Evolutionary conservation across 2,888 invertebrate genomes (phyloP).

Genomic region (Meliscaeva auricollis): DNA sequence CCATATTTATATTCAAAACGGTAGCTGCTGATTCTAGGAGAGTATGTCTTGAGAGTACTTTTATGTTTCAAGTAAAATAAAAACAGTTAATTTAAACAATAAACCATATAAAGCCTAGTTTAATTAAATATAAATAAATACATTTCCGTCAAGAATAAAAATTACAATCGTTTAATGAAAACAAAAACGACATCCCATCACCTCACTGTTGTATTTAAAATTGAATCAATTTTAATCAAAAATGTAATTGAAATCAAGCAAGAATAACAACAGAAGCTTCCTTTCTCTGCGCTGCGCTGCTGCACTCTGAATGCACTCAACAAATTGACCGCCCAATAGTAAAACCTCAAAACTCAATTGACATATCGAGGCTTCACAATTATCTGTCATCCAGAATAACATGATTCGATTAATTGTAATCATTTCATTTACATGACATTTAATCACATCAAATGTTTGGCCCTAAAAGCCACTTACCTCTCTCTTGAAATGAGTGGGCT

Average conservation of each 20-base stretch:
- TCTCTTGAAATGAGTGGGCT: constrained; percentile 28
- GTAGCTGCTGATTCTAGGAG: too few species aligned
- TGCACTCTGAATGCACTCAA: background rate
- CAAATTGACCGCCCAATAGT: constrained; percentile 18
- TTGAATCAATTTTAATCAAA: constrained; percentile 3
- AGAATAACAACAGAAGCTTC: background rate
- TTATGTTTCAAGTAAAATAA: too few species aligned
- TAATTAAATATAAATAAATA: too few species aligned
- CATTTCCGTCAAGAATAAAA: too few species aligned
- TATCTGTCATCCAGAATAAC: constrained; percentile 47
- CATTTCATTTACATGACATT: constrained; percentile 67
- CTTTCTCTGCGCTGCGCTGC: background rate
- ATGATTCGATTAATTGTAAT: constrained; percentile 68
- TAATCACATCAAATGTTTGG: constrained; percentile 63
- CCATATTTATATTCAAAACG: too few species aligned
- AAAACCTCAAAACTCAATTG: constrained; percentile 48
- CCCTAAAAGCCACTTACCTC: constrained; percentile 63
- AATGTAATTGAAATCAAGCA: background rate
- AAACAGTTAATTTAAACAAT: too few species aligned
- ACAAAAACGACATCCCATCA: background rate
- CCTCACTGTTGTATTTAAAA: background rate
- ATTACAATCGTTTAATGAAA: too few species aligned
- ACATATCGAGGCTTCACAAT: constrained; percentile 39
- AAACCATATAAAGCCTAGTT: too few species aligned
- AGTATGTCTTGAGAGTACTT: too few species aligned